A percentile compares a stretch with the other conserved stretches of the same genome.
Conservation (phyloP, 2,888 invertebrate genomes). For the Macaria notata region DNA sequence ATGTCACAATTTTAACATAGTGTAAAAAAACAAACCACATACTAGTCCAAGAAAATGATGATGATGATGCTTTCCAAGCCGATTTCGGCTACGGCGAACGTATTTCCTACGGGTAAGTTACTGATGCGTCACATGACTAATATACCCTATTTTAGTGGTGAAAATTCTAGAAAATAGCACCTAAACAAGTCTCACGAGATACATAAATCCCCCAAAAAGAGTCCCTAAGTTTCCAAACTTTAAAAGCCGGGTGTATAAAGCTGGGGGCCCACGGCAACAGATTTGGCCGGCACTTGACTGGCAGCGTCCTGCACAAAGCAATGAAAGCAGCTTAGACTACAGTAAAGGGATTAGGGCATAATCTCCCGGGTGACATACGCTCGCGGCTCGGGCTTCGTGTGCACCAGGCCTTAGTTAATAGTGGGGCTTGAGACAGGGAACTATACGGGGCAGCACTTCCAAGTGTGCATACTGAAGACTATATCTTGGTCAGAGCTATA, state of each 20-base stretch:
- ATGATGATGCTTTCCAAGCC: too few relatives aligned
- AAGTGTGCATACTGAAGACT: too few relatives aligned
- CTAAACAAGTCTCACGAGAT: too few relatives aligned
- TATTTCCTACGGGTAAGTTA: too few relatives aligned
- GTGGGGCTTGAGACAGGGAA: slow-evolving; percentile 12
- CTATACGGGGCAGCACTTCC: not conserved
- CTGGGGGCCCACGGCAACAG: slow-evolving; percentile 52
- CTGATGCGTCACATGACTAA: too few relatives aligned
- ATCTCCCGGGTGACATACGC: slow-evolving; percentile 78
- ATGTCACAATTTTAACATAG: too few relatives aligned
- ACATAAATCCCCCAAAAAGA: not conserved
- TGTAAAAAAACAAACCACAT: too few relatives aligned
- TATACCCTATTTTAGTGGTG: too few relatives aligned
- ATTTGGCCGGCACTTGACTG: slow-evolving; percentile 72
- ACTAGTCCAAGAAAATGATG: too few relatives aligned
- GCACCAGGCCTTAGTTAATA: slow-evolving; percentile 19
- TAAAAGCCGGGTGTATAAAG: slow-evolving; percentile 18
- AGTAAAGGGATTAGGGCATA: slow-evolving; percentile 75
- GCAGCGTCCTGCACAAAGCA: slow-evolving; percentile 71
- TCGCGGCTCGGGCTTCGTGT: slow-evolving; percentile 43
- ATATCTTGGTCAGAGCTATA: too few relatives aligned
- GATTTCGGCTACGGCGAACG: too few relatives aligned
- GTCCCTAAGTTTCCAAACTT: not conserved
- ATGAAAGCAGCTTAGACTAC: slow-evolving; percentile 75
- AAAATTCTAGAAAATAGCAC: too few relatives aligned